A percentile compares a stretch with the other conserved stretches of the same genome.
Conservation (phyloP, 2,888 invertebrate genomes). For the Calliphora vomitoria region DNA sequence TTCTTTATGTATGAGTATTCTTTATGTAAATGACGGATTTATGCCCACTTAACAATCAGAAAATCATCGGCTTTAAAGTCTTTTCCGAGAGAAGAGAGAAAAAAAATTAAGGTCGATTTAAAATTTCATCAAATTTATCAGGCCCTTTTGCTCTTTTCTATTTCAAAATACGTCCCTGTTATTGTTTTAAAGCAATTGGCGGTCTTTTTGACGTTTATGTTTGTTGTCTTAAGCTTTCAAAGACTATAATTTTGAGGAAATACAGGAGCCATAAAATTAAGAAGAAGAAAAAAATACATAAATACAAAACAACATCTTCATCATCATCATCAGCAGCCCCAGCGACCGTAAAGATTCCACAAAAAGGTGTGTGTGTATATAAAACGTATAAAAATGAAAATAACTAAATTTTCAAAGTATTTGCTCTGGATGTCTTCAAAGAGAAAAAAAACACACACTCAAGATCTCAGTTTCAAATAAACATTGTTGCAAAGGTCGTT, state of each 20-base stretch:
- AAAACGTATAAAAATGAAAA: conserved; percentile 27
- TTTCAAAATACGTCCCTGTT: not conserved
- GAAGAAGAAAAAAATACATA: conserved; percentile 75
- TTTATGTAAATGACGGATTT: too few relatives aligned
- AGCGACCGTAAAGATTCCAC: conserved; percentile 64
- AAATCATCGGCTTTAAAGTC: too few relatives aligned
- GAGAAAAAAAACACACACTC: not conserved
- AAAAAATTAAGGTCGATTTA: too few relatives aligned
- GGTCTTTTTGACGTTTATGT: conserved; percentile 60
- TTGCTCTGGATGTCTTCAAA: not conserved
- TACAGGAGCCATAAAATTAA: conserved; percentile 82
- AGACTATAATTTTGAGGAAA: conserved; percentile 68
- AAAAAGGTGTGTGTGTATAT: not conserved
- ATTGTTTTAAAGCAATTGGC: conserved; percentile 38
- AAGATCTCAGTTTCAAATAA: not conserved
- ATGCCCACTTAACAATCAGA: too few relatives aligned
- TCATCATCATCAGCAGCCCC: conserved; percentile 73
- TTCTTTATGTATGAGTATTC: too few relatives aligned
- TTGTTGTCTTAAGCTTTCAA: conserved; percentile 64
- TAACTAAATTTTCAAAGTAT: conserved; percentile 12
- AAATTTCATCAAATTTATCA: too few relatives aligned
- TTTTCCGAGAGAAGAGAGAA: too few relatives aligned
- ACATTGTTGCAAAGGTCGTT: conserved; percentile 66
- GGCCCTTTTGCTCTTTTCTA: not conserved
- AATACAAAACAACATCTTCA: conserved; percentile 36